These are phyloP conservation scores for Lysandra bellargus DNA, from an alignment of 2,888 invertebrate species.

Conservation along the genomic window DNA sequence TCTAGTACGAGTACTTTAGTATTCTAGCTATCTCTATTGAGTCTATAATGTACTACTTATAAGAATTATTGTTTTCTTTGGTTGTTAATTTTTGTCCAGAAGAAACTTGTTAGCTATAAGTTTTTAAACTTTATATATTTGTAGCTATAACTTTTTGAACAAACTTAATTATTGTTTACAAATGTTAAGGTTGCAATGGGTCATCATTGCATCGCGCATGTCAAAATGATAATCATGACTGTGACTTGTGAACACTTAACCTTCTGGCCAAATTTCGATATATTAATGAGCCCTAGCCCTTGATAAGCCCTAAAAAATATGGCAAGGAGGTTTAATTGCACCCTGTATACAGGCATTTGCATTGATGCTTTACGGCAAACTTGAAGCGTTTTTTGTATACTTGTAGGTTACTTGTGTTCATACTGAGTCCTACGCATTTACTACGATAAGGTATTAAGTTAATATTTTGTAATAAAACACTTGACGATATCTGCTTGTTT, in stretches of 20 bases:
- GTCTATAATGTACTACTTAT: not conserved
- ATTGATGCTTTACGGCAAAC: too few relatives aligned
- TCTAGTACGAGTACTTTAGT: not conserved
- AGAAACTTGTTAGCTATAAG: not conserved
- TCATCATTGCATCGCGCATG: not conserved
- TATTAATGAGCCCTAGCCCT: too few relatives aligned
- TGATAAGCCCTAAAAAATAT: too few relatives aligned
- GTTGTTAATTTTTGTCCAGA: not conserved
- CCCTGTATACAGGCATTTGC: too few relatives aligned
- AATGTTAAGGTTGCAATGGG: too few relatives aligned
- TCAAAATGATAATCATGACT: too few relatives aligned
- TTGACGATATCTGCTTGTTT: not conserved
- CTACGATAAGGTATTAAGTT: constrained; percentile 7
- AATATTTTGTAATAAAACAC: constrained; percentile 23
- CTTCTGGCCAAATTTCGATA: too few relatives aligned
- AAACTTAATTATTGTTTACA: not conserved
- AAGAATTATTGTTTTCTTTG: not conserved
- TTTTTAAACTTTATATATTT: too few relatives aligned
- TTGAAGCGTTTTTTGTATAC: not conserved
- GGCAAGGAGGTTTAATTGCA: too few relatives aligned
- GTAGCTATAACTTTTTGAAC: not conserved
- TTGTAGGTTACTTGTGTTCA: constrained; percentile 13
- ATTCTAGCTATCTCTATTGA: not conserved
- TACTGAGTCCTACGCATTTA: constrained; percentile 24
- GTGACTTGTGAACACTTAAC: too few relatives aligned